These are phyloP conservation scores for Saguinus imperator DNA, from an alignment of 2,113 vertebrate species.

Conservation along the genomic window DNA sequence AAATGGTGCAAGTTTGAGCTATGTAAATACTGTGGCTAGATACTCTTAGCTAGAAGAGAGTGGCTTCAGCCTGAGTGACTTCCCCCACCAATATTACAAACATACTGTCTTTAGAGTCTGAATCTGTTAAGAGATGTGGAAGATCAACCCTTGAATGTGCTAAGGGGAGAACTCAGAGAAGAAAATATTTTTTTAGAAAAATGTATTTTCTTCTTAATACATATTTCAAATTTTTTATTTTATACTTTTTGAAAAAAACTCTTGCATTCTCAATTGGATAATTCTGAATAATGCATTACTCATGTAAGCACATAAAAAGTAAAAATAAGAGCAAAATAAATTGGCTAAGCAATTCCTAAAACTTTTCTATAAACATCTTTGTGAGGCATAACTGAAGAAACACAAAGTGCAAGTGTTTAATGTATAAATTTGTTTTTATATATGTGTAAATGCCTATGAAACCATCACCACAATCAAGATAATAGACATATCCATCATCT, in stretches of 20 bases:
- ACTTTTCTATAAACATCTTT: not conserved
- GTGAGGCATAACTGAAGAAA: not conserved
- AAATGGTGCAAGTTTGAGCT: not conserved
- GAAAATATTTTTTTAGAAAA: not conserved
- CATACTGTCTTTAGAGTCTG: not conserved
- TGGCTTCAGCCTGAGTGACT: not conserved
- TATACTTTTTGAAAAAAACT: not conserved
- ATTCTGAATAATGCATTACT: not conserved
- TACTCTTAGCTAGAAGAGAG: not conserved
- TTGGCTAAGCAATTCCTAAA: not conserved
- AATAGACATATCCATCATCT: not conserved
- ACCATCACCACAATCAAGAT: not conserved
- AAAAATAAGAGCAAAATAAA: not conserved
- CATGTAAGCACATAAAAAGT: not conserved
- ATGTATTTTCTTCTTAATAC: not conserved
- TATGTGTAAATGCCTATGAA: not conserved
- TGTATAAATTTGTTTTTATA: not conserved
- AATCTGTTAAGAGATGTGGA: not conserved
- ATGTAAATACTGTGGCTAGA: slow-evolving; percentile 35
- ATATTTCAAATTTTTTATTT: not conserved
- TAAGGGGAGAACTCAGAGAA: not conserved
- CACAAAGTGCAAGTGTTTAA: not conserved
- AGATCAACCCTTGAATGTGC: not conserved
- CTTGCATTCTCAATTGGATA: not conserved
- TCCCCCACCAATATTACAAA: not conserved